Percentiles rank a stretch among this genome's conserved stretches.
These are phyloP conservation scores for Hydrolagus colliei DNA, from an alignment of 2,797 vertebrate genomes.

Conservation along the genomic window DNA sequence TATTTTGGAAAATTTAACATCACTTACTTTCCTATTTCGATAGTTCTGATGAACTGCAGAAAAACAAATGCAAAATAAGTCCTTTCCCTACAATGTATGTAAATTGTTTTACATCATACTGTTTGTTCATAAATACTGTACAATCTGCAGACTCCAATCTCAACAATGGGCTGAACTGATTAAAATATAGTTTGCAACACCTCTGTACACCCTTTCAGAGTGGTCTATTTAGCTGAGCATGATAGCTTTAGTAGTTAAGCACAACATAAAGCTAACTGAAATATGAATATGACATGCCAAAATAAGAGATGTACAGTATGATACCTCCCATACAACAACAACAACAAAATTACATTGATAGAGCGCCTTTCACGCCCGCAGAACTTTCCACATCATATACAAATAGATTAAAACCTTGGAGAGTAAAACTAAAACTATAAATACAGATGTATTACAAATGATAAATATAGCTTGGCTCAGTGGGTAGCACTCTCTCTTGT, in stretches of 20 bases:
- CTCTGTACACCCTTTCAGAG: neutral
- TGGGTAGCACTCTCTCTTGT: no score
- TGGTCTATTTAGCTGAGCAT: neutral
- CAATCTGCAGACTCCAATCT: neutral
- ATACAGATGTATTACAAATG: no score
- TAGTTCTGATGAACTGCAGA: neutral
- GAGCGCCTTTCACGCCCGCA: no score
- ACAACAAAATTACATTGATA: no score
- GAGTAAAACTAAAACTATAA: neutral
- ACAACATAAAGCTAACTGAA: neutral
- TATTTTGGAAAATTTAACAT: neutral
- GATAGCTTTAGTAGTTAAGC: neutral
- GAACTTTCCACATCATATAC: no score
- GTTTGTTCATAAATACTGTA: neutral
- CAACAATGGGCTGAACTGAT: neutral
- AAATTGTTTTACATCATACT: neutral
- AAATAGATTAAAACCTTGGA: neutral
- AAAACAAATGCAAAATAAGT: neutral
- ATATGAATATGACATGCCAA: neutral
- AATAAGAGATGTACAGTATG: neutral
- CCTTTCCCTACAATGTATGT: neutral
- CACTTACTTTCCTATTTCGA: neutral
- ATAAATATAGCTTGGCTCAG: no score
- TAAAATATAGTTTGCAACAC: constrained; percentile 1
- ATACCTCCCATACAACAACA: neutral